Base-by-base conservation (phyloP, 2,888 invertebrate species). In the Pandemis corylana region DNA sequence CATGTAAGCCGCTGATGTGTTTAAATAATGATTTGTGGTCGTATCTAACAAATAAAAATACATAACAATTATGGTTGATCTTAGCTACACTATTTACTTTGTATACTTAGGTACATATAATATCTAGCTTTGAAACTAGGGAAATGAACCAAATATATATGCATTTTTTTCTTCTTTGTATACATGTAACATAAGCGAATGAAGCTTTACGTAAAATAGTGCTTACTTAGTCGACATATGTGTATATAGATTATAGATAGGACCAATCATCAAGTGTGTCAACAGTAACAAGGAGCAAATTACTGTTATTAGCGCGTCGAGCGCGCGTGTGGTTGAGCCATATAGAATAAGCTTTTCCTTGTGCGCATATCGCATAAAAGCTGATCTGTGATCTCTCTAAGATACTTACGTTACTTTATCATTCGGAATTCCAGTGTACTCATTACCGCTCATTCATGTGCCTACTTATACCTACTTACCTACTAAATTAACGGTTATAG, bases 271-370 rank as follows among this genome's bases (percentile, higher is more conserved):
- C 76, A 78, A 78, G 76, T 78, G 77, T 80, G 81, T 85, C 82
- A 83, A 80, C 82, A 79, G 76, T 81, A 84, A 84, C 82, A 77
- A 85, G 84, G 78, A 82, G 81, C 79, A 85, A 86, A 86, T 85
- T 82, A 81, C 80, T 75, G 82, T 82, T 81, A 85, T 85, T 85
- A 85, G 78, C 76, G 72, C 76, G 77, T 79, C 72, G 74, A 79
- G 78, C 78, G 76, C 78, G 77, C 78, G 81, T 82, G 51, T 51
- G n/a, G 51, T 12, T 44, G 44, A 7, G 82, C 78, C 80, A 84
- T 72, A 75, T 49, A 75, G 15, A 28, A 51, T 20, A 62, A 12
- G 7, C 28, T 65, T 42, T 63, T 53, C 15, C 51, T 41, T 64
- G 51, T 68, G 65, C 42, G 46, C 68, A 42, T 42, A 46, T 73